These are phyloP conservation scores for Numenius phaeopus DNA, from an alignment of 2,797 vertebrate species.

Conservation along the genomic window DNA sequence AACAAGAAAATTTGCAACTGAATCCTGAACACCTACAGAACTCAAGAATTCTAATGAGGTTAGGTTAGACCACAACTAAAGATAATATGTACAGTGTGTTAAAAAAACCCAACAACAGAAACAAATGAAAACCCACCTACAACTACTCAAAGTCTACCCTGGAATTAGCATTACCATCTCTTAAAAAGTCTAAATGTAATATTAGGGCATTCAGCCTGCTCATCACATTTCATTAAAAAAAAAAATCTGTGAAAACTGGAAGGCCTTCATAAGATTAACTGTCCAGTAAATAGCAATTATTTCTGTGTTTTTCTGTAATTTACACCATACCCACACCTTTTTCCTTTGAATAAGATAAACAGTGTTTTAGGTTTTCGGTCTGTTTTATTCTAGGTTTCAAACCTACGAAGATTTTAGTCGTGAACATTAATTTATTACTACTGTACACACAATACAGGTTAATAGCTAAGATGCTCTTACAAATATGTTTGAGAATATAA, in stretches of 20 bases:
- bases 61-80: background rate
- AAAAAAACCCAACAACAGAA: background rate
- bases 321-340: background rate
- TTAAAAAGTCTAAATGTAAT: background rate
- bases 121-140: background rate
- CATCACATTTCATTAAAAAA: background rate
- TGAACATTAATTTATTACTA: background rate
- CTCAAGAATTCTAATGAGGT: background rate
- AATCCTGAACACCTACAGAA: background rate
- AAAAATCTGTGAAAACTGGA: background rate
- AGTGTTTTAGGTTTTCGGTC: background rate
- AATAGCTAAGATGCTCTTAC: background rate
- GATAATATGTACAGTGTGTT: background rate
- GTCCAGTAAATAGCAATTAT: background rate
- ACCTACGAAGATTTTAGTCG: background rate
- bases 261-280: background rate
- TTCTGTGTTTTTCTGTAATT: background rate
- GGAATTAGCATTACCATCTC: background rate
- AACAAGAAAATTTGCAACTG: background rate
- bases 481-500: background rate
- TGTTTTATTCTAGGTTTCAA: background rate
- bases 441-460: rapidly evolving
- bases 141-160: background rate
- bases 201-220: background rate
- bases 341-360: background rate